phyloP scores from a whole-genome alignment of 2,888 invertebrate species.

The Troides aeacus region DNA sequence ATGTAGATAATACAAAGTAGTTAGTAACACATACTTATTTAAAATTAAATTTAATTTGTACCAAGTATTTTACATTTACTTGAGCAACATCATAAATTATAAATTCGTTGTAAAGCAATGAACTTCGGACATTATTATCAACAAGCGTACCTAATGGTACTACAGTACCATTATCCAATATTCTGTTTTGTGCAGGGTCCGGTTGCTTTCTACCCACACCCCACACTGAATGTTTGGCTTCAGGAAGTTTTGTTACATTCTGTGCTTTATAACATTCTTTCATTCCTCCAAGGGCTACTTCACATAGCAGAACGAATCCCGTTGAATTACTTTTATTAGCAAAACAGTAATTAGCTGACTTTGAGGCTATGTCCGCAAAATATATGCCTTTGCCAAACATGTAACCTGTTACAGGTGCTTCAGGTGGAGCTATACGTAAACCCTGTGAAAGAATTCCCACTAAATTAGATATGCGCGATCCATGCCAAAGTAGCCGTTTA shows the following conservation, averaged over 20 bases:
- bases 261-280: conserved; percentile 84
- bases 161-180: conserved; percentile 51
- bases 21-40: conserved; percentile 8
- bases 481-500: conserved; percentile 95
- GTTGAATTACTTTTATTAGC: conserved; percentile 83
- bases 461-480: conserved; percentile 95
- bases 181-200: conserved; percentile 76
- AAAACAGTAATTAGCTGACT: conserved; percentile 97
- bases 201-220: conserved; percentile 93
- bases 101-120: conserved; percentile 94
- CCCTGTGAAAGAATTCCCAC: conserved; percentile 95
- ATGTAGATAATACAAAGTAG: background rate
- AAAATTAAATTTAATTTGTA: conserved; percentile 82
- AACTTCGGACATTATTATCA: conserved; percentile 53
- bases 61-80: conserved; percentile 92
- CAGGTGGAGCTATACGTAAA: conserved; percentile 97
- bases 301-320: conserved; percentile 93
- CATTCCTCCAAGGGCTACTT: conserved; percentile 90
- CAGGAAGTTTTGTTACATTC: conserved; percentile 88
- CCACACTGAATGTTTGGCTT: conserved; percentile 91
- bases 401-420: conserved; percentile 95
- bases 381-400: conserved; percentile 99
- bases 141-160: conserved; percentile 87
- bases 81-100: conserved; percentile 98
- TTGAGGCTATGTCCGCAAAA: conserved; percentile 99